Conservation (phyloP, 2,797 vertebrate genomes). For the Falco peregrinus region DNA sequence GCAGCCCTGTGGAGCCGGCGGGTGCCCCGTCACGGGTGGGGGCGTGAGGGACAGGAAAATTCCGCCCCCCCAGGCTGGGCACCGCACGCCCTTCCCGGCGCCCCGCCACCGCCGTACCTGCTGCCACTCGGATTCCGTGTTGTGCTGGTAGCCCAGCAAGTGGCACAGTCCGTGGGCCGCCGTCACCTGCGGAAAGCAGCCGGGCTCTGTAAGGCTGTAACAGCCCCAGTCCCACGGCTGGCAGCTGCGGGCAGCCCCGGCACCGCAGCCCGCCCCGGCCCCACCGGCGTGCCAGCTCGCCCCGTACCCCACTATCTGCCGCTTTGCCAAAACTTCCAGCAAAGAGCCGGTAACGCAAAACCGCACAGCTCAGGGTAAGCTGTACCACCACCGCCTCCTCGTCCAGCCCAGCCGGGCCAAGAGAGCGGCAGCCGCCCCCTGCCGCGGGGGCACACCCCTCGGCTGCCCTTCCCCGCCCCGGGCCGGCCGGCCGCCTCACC, state of each 20-base stretch:
- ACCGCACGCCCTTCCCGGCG: not conserved
- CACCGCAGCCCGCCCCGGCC: too few relatives aligned
- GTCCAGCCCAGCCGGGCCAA: not conserved
- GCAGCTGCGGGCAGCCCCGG: not conserved
- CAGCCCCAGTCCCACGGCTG: too few relatives aligned
- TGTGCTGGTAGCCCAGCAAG: conserved; percentile 90
- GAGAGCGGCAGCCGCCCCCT: not conserved
- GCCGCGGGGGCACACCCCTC: too few relatives aligned
- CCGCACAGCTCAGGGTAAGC: not conserved
- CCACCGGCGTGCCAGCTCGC: rapidly evolving
- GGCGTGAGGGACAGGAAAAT: not conserved
- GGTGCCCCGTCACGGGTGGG: not conserved
- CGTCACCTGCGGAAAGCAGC: conserved; percentile 78
- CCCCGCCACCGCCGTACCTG: conserved; percentile 76
- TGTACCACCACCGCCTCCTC: not conserved
- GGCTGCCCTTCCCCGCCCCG: not conserved
- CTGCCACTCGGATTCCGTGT: conserved; percentile 83
- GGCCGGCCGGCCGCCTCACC: conserved; percentile 71
- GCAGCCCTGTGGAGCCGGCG: not conserved
- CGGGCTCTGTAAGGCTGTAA: not conserved
- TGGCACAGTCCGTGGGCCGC: conserved; percentile 93
- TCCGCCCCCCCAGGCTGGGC: too few relatives aligned
- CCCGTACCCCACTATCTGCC: too few relatives aligned
- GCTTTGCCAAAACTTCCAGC: not conserved
- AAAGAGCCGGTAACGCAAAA: not conserved